These are phyloP conservation scores for Scaptomyza polygonia DNA, from an alignment of 2,888 invertebrate genomes.

Conservation along the genomic window DNA sequence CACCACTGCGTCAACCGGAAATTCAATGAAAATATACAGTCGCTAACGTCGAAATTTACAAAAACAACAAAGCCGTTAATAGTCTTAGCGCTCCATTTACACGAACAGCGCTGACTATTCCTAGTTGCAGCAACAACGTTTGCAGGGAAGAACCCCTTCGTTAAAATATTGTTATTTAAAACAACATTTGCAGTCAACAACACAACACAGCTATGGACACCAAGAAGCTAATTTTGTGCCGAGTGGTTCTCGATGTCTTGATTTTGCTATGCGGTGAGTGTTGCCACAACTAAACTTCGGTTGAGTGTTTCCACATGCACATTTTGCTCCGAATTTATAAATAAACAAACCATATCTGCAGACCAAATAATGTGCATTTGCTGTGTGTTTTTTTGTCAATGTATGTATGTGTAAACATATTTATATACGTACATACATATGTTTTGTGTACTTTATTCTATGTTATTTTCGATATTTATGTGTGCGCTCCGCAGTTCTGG, in stretches of 20 bases:
- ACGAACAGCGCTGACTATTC: slow-evolving; percentile 42
- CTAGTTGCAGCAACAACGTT: slow-evolving; percentile 17
- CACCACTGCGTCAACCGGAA: slow-evolving; percentile 83
- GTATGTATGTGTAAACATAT: too few species aligned
- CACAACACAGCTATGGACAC: slow-evolving; percentile 78
- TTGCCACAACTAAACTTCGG: background rate
- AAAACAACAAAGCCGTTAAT: slow-evolving; percentile 24
- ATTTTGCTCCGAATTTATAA: background rate
- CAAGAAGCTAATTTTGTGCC: slow-evolving; percentile 86
- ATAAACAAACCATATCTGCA: background rate
- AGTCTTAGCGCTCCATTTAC: slow-evolving; percentile 18
- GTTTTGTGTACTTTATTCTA: too few species aligned
- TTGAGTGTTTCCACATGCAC: background rate
- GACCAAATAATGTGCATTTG: too few species aligned
- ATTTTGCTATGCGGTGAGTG: slow-evolving; percentile 89
- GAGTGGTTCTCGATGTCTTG: slow-evolving; percentile 88
- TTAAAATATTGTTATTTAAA: slow-evolving; percentile 13
- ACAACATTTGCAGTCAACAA: slow-evolving; percentile 49
- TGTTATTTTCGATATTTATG: too few species aligned
- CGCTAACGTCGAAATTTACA: slow-evolving; percentile 58
- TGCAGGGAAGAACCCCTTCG: slow-evolving; percentile 57
- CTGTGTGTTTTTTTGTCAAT: too few species aligned
- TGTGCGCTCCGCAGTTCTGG: too few species aligned
- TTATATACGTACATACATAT: too few species aligned
- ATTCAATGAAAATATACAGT: slow-evolving; percentile 53